These are phyloP conservation scores for Sinonovacula constricta DNA, from an alignment of 1,140 invertebrate species.

Conservation along the genomic window DNA sequence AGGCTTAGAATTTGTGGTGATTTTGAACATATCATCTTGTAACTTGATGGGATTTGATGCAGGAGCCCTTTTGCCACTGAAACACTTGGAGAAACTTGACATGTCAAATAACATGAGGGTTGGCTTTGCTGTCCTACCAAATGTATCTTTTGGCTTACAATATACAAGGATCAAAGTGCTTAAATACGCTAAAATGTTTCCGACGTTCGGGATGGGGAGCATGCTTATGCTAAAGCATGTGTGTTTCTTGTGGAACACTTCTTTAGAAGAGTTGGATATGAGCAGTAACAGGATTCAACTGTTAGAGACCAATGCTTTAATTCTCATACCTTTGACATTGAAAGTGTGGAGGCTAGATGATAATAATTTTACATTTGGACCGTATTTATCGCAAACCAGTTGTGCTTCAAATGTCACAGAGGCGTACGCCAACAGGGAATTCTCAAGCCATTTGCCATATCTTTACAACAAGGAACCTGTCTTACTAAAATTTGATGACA, in stretches of 20 bases:
- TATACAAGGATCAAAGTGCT: conserved; percentile 25
- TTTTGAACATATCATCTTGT: conserved; percentile 44
- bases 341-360: conserved; percentile 1
- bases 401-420: conserved; percentile 5
- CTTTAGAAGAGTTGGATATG: background rate
- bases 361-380: conserved; percentile 34
- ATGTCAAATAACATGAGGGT: conserved; percentile 32
- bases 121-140: conserved; percentile 27
- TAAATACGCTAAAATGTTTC: conserved; percentile 13
- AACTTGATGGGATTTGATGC: conserved; percentile 19
- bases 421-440: background rate
- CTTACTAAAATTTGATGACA: background rate
- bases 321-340: conserved; percentile 37
- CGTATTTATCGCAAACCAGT: conserved; percentile 3
- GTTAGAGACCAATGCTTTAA: conserved; percentile 27
- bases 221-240: background rate
- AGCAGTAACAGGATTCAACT: background rate
- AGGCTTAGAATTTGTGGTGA: background rate
- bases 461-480: background rate
- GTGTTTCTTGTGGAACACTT: conserved; percentile 48
- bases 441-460: background rate
- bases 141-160: conserved; percentile 37
- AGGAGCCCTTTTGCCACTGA: conserved; percentile 9
- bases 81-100: conserved; percentile 27
- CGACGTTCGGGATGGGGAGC: conserved; percentile 11